A percentile compares a stretch with the other conserved stretches of the same genome.
Evolutionary conservation across 2,888 invertebrate genomes (phyloP).

Genomic region (Metalampra italica): DNA sequence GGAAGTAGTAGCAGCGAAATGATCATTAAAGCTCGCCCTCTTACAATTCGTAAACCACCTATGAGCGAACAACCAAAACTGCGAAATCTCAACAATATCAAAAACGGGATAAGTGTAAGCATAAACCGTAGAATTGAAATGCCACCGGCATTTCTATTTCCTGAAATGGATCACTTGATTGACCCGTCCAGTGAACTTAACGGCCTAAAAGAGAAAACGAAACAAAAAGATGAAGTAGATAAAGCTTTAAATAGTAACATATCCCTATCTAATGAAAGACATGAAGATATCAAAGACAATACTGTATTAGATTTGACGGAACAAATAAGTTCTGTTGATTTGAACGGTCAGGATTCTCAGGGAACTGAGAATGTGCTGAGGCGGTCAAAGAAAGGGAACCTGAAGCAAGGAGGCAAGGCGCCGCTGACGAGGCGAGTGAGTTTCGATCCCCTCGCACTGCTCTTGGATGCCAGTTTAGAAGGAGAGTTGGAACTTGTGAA

Average conservation of each 20-base stretch:
- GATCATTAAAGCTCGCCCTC: constrained; percentile 87
- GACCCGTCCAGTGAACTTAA: constrained; percentile 62
- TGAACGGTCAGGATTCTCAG: constrained; percentile 76
- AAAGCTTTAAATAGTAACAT: constrained; percentile 52
- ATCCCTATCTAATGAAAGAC: constrained; percentile 50
- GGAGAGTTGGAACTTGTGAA: constrained; percentile 98
- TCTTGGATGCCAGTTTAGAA: constrained; percentile 98
- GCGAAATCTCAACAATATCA: constrained; percentile 76
- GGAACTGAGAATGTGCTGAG: constrained; percentile 77
- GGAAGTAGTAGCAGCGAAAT: constrained; percentile 57
- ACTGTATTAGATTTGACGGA: constrained; percentile 67
- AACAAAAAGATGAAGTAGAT: constrained; percentile 67
- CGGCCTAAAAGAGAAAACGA: constrained; percentile 53
- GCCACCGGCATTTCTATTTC: constrained; percentile 89
- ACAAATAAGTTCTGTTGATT: constrained; percentile 70
- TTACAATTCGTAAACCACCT: constrained; percentile 91
- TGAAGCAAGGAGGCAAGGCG: constrained; percentile 86
- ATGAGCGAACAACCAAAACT: constrained; percentile 88
- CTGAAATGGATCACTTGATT: constrained; percentile 83
- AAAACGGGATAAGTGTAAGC: constrained; percentile 81
- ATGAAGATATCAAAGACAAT: constrained; percentile 63
- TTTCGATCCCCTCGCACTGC: constrained; percentile 97
- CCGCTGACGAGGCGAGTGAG: constrained; percentile 92
- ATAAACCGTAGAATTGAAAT: constrained; percentile 88
- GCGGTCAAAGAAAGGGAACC: constrained; percentile 87